phyloP scores from a whole-genome alignment of 2,797 vertebrate genomes.

The Acrossocheilus fasciatus region DNA sequence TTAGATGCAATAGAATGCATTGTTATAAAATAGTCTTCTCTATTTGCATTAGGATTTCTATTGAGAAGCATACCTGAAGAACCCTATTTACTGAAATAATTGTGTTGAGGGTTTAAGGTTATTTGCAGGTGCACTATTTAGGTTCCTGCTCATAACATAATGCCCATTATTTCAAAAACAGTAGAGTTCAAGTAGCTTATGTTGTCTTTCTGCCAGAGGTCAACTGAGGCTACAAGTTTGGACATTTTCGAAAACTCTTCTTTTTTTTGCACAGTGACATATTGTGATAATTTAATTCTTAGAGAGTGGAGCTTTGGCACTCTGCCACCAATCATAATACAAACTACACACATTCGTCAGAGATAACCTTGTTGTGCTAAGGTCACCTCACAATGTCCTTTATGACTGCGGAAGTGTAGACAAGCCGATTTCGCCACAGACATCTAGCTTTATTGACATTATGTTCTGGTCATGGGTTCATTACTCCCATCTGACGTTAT shows the following conservation, averaged over 20 bases:
- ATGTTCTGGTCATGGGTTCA: slow-evolving; percentile 45
- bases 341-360: slow-evolving; percentile 3
- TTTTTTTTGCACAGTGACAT: neutral
- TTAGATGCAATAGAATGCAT: neutral
- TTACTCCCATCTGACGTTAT: slow-evolving; percentile 46
- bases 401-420: slow-evolving; percentile 25
- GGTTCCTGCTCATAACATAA: neutral
- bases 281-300: neutral
- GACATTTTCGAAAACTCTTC: neutral
- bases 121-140: neutral
- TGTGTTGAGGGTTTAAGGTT: neutral
- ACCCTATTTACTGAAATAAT: neutral
- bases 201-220: neutral
- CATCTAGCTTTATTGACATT: slow-evolving; percentile 40
- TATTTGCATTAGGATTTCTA: neutral
- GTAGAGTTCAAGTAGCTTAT: neutral
- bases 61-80: neutral
- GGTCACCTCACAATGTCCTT: slow-evolving; percentile 18
- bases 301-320: slow-evolving; percentile 17
- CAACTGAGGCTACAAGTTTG: neutral
- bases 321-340: slow-evolving; percentile 20
- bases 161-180: neutral
- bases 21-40: no score
- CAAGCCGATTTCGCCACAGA: slow-evolving; percentile 34
- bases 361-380: slow-evolving; percentile 28